phyloP scores from a whole-genome alignment of 2,797 vertebrate genomes.

The Sciurus carolinensis region DNA sequence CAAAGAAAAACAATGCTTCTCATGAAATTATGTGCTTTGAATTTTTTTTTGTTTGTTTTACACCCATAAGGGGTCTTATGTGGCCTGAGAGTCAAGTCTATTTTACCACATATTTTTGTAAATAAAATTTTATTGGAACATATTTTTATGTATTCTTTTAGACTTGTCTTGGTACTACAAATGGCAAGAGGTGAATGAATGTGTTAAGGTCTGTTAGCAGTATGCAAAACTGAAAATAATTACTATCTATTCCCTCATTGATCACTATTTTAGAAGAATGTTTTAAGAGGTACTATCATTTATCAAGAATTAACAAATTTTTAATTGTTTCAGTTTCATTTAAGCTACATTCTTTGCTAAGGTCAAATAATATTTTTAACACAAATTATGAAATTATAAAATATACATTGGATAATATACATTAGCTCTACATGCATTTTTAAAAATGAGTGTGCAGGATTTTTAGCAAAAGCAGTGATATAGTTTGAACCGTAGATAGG shows the following conservation, averaged over 20 bases:
- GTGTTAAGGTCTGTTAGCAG: neutral
- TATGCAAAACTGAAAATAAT: neutral
- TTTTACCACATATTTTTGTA: neutral
- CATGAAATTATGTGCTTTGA: neutral
- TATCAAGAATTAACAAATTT: neutral
- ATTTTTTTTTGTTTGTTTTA: constrained; percentile 31
- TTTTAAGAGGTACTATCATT: neutral
- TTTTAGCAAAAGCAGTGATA: neutral
- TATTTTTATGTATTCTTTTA: neutral
- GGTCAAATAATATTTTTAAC: neutral
- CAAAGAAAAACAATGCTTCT: neutral
- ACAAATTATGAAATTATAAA: neutral
- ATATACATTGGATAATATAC: neutral
- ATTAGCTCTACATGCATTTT: neutral
- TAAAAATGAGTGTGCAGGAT: neutral
- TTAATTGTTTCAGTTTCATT: neutral
- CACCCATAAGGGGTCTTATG: neutral
- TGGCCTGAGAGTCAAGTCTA: neutral
- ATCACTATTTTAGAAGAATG: neutral
- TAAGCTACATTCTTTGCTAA: neutral
- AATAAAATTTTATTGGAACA: constrained; percentile 20
- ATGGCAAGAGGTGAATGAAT: neutral
- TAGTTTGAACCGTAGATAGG: neutral
- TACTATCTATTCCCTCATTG: neutral
- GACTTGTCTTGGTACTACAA: neutral